These are phyloP conservation scores for Todiramphus chloris DNA, from an alignment of 2,113 vertebrate genomes.

Conservation along the genomic window DNA sequence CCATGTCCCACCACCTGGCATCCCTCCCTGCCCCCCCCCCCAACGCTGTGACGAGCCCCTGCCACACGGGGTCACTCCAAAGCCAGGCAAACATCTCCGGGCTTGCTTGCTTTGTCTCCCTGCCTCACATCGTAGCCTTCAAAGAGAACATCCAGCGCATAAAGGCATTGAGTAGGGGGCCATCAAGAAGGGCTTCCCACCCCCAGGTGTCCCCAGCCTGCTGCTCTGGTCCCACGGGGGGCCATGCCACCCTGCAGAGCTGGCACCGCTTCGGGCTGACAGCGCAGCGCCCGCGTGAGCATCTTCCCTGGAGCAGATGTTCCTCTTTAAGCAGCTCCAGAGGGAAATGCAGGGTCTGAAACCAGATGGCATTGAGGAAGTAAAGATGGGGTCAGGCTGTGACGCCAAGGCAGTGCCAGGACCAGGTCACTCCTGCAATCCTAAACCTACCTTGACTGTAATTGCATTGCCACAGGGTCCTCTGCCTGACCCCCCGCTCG, in stretches of 20 bases:
- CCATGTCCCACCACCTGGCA: neutral
- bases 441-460: neutral
- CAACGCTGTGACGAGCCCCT: neutral
- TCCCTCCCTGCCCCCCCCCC: neutral
- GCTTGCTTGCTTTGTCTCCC: neutral
- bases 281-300: neutral
- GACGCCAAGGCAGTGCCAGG: neutral
- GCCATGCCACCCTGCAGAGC: neutral
- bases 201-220: neutral
- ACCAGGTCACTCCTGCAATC: neutral
- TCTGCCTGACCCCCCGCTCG: neutral
- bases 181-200: neutral
- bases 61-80: slow-evolving; percentile 48
- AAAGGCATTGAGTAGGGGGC: neutral
- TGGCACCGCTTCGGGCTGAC: neutral
- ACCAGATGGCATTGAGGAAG: neutral
- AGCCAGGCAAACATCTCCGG: neutral
- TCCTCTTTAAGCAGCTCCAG: neutral
- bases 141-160: neutral
- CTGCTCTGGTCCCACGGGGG: neutral
- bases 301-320: neutral
- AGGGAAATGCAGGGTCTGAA: neutral
- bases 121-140: neutral
- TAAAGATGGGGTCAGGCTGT: neutral
- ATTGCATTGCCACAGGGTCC: neutral